Percentiles rank a stretch among this genome's conserved stretches.
Evolutionary conservation across 2,797 vertebrate species (phyloP).

Genomic region (Spatula versicolor): DNA sequence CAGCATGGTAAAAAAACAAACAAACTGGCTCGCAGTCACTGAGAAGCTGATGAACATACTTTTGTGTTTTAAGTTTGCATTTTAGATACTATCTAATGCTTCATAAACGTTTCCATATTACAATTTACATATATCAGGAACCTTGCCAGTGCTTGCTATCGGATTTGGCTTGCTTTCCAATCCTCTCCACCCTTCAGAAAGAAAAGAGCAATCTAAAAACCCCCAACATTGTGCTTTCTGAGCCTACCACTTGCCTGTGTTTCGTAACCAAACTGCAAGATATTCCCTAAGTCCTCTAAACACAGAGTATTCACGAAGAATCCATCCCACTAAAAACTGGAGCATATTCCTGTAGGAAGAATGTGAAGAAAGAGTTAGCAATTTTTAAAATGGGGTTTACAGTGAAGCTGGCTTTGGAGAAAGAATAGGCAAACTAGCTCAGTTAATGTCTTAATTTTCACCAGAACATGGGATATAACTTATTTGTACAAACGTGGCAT

Average conservation of each 20-base stretch:
- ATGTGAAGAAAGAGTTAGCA: background rate
- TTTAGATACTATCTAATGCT: background rate
- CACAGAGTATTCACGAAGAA: background rate
- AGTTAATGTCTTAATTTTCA: background rate
- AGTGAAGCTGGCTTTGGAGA: background rate
- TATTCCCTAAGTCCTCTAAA: background rate
- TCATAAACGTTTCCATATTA: background rate
- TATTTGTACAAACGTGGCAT: background rate
- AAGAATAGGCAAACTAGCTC: background rate
- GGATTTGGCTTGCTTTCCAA: slow-evolving; percentile 3
- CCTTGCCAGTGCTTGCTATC: background rate
- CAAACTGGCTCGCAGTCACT: background rate
- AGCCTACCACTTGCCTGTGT: background rate
- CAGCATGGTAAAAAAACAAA: background rate
- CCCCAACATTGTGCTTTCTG: background rate
- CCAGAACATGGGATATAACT: background rate
- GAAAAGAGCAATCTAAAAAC: background rate
- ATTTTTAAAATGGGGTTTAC: background rate
- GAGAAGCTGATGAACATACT: background rate
- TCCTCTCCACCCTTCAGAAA: background rate
- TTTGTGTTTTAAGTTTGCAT: background rate
- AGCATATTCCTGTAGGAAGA: background rate
- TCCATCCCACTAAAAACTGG: background rate
- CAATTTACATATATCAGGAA: background rate
- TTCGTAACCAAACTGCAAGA: slow-evolving; percentile 5